phyloP scores from a whole-genome alignment of 35 echinoderm and acorn worm species.

The Patiria miniata region DNA sequence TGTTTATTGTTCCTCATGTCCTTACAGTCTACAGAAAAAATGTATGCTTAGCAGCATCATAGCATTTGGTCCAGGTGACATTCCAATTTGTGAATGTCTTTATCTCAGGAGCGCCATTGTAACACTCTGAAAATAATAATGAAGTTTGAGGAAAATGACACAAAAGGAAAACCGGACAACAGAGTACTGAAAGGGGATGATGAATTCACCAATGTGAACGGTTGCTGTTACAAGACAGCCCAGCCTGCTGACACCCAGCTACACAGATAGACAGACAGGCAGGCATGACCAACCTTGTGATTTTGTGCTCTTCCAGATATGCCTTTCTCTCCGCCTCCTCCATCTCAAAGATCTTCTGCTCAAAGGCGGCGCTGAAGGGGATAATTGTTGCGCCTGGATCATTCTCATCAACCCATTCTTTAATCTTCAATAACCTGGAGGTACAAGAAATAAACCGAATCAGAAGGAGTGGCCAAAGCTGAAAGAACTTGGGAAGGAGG shows the following conservation, averaged over 20 bases:
- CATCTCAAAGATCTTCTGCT: conserved; percentile 79
- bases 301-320: conserved; percentile 62
- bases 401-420: conserved; percentile 94
- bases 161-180: too few species aligned
- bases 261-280: neutral
- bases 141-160: too few species aligned
- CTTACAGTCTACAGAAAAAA: too few species aligned
- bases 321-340: conserved; percentile 77
- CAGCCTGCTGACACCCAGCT: neutral
- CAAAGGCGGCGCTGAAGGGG: conserved; percentile 79
- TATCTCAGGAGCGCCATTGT: too few species aligned
- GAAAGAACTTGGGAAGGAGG: neutral
- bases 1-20: too few species aligned
- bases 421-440: conserved; percentile 88
- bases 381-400: conserved; percentile 91
- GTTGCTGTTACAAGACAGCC: neutral
- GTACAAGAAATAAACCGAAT: neutral
- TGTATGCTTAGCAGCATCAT: too few species aligned
- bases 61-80: too few species aligned
- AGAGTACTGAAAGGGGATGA: too few species aligned
- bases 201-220: too few species aligned
- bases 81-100: too few species aligned
- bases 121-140: too few species aligned
- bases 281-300: conserved; percentile 51
- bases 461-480: too few species aligned